Percentiles rank a stretch among this genome's conserved stretches.
Conservation (phyloP, 2,797 vertebrate species). For the Platyrinchus mystaceus region DNA sequence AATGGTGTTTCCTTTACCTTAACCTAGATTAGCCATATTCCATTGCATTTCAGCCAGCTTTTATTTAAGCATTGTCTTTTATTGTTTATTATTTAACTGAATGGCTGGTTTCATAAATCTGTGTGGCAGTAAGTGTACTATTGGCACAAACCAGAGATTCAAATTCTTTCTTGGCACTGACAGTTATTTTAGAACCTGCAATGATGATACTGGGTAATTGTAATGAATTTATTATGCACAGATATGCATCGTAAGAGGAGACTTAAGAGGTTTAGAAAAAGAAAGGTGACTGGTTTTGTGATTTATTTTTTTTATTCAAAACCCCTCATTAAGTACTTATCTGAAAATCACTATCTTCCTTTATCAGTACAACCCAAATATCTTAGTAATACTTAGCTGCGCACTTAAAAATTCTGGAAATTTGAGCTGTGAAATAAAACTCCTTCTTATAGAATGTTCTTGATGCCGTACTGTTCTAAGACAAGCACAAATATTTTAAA, state of each 20-base stretch:
- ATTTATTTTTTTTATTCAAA: not conserved
- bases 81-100: not conserved
- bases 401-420: not conserved
- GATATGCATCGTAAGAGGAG: not conserved
- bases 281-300: not conserved
- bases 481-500: not conserved
- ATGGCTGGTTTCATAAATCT: not conserved
- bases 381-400: not conserved
- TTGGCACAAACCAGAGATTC: not conserved
- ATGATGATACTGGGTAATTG: not conserved
- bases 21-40: not conserved
- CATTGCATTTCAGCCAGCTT: not conserved
- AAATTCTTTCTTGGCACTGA: not conserved
- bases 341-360: not conserved
- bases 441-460: not conserved
- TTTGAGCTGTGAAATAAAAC: not conserved
- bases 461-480: not conserved
- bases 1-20: not conserved
- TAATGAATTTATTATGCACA: not conserved
- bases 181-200: not conserved
- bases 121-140: not conserved
- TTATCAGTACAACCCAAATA: not conserved
- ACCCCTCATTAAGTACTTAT: accelerated
- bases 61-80: not conserved
- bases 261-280: not conserved